Evolutionary conservation across 2,888 invertebrate genomes (phyloP).

Genomic region (Timema podura): DNA sequence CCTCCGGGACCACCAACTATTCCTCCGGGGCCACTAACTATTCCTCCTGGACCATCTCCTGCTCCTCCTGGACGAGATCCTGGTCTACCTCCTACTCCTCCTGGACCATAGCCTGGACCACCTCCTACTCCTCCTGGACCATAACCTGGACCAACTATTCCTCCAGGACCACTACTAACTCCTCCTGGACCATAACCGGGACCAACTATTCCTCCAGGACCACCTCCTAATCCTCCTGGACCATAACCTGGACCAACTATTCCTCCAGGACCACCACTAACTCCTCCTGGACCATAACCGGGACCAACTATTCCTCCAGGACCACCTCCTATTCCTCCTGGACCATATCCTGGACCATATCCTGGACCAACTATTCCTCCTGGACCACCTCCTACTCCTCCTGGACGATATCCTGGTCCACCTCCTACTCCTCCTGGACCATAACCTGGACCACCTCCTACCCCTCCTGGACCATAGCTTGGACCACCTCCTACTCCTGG

Average conservation of each 20-base stretch:
- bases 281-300: no score
- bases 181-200: constrained; percentile 29
- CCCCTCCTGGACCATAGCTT: constrained; percentile 23
- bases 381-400: constrained; percentile 18
- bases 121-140: constrained; percentile 19
- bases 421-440: constrained; percentile 16
- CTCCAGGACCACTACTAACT: constrained; percentile 22
- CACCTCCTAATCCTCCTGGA: constrained; percentile 24
- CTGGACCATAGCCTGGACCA: constrained; percentile 11
- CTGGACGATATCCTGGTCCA: background rate
- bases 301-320: constrained; percentile 13
- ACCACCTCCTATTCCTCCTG: no score
- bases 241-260: constrained; percentile 13
- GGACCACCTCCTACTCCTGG: constrained; percentile 16
- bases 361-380: constrained; percentile 8
- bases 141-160: constrained; percentile 13
- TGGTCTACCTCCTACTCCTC: constrained; percentile 5
- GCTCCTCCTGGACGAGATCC: constrained; percentile 15
- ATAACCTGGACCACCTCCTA: constrained; percentile 20
- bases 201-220: constrained; percentile 28
- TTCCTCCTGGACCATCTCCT: constrained; percentile 17
- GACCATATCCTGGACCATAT: background rate
- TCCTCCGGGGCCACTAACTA: constrained; percentile 1
- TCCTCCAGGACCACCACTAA: no score
- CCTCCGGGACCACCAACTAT: no score